Base-by-base conservation (phyloP, 1,140 invertebrate genomes). In the Zaprionus camerounensis region DNA sequence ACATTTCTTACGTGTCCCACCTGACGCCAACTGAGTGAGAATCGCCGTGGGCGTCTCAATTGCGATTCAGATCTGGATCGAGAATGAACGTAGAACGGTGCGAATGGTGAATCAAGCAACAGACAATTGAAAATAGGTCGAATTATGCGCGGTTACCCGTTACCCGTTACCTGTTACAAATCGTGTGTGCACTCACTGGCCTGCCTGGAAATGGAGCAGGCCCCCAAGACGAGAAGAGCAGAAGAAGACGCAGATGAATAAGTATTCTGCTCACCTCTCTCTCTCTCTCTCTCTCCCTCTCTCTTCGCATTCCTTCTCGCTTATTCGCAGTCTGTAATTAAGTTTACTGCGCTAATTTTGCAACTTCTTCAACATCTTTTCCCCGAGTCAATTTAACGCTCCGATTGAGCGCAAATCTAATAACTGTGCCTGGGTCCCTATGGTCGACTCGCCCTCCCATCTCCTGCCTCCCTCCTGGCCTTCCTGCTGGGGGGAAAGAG, bases 1-100 rank as follows among this genome's bases (percentile, higher is more conserved):
- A 76, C 57, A 78, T 57, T 72, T 73, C 70, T 67, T 67, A 66
- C 70, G 63, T 72, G 51, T 22, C 26, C 13, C 24, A 56, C 53
- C 38, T 17, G 61, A 53, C 49, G 66, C 20, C 65, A 74, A 20
- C 71, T 74, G 28, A 69, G 56, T 26, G 24, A 59, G 51, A 17
- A 59, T 57, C 51, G 38, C 55, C 41, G 70, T 72, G 55, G 22
- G 62, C 46, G 56, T 68, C 55, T 28, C 63, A 58, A 66, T 59
- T 59, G 55, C 55, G 13, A 53, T 22, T 36, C 61, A 63, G 15
- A 20, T 51, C 3, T 51, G 46, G 46, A 51, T 51, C 46, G 46
- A 12, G 46, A 24, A 24, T 6, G 41, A 51, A 5, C 20, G 20
- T 51, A 2, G 41, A 46, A 46, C n/a, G 41, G 9, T 41, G 2